Base-by-base conservation (phyloP, 2,888 invertebrate genomes). In the Morinoia aosen region DNA sequence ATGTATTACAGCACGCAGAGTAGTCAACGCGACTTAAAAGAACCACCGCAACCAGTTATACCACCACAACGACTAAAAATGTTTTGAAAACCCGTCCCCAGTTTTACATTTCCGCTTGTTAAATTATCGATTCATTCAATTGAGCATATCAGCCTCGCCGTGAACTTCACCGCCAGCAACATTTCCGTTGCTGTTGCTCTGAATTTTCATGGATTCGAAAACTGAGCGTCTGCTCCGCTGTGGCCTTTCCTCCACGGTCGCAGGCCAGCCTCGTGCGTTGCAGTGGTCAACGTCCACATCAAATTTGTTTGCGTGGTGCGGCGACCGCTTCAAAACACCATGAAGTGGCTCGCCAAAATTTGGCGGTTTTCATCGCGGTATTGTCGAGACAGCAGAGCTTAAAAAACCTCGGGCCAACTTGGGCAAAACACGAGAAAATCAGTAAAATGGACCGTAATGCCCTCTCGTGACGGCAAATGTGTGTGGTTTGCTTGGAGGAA, bases 221-320 rank as follows among this genome's bases (percentile, higher is more conserved):
- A 76, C 25, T 76, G 19, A 25, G 76, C 33, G 33, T 10, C 16
- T 33, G 2, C 2, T 33, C 76, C 25, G 76, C 33, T 76, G 76
- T 10, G 10, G 19, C 76, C 33, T 33, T 33, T 76, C 25, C 33
- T 48, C 48, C 48, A 48, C 48, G 48, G 48, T 48, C 48, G 48
- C 48, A 48, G 48, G 48, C 19, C 25, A 8, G 25, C 33, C 76
- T 76, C 33, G 25, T 76, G 76, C 90, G 90, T 40, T 40, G 90
- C 90, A 48, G 93, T 25, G 93, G 57, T 33, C 93, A 93, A 19
- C 25, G 93, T 57, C 93, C 93, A 57, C 33, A 33, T 16, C 93
- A 93, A 93, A 93, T 93, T 93, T 93, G 93, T 93, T 93, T 93
- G 57, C 58, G 93, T 33, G 93, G 11, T 33, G 8, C 57, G 25